Conservation (phyloP, 2,888 invertebrate species). For the Gastrophysa polygoni region DNA sequence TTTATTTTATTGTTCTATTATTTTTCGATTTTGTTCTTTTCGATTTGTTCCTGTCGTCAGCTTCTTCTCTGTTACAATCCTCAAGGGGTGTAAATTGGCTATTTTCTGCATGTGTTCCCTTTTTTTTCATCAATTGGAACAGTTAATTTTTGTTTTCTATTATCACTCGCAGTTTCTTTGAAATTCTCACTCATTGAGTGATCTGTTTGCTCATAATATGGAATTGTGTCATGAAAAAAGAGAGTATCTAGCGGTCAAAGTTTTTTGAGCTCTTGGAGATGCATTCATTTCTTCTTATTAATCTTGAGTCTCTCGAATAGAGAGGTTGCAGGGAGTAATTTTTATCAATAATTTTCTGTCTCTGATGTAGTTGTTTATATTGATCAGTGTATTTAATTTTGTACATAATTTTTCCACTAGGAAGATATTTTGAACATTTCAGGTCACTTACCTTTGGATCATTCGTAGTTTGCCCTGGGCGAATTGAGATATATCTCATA, state of each 20-base stretch:
- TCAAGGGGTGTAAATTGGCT: too few species aligned
- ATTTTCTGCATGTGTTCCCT: not conserved
- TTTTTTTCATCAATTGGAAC: not conserved
- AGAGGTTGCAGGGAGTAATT: constrained; percentile 5
- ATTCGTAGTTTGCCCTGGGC: constrained; percentile 9
- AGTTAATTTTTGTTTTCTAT: too few species aligned
- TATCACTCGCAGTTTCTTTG: too few species aligned
- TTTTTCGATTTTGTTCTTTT: not conserved
- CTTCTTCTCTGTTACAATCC: too few species aligned
- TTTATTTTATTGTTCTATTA: not conserved
- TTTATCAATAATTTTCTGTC: constrained; percentile 8
- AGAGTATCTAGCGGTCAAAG: constrained; percentile 12
- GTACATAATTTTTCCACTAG: constrained; percentile 13
- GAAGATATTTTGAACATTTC: constrained; percentile 15
- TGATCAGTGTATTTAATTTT: constrained; percentile 16
- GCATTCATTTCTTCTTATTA: constrained; percentile 13
- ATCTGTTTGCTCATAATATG: not conserved
- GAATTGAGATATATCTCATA: constrained; percentile 20
- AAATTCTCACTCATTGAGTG: not conserved
- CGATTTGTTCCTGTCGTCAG: too few species aligned
- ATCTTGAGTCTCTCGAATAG: constrained; percentile 16
- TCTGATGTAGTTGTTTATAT: constrained; percentile 11
- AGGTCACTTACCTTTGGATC: constrained; percentile 15
- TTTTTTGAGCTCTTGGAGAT: constrained; percentile 16
- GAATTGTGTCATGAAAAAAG: constrained; percentile 17